These are phyloP conservation scores for Heliornis fulica DNA, from an alignment of 2,113 vertebrate genomes.

Conservation along the genomic window DNA sequence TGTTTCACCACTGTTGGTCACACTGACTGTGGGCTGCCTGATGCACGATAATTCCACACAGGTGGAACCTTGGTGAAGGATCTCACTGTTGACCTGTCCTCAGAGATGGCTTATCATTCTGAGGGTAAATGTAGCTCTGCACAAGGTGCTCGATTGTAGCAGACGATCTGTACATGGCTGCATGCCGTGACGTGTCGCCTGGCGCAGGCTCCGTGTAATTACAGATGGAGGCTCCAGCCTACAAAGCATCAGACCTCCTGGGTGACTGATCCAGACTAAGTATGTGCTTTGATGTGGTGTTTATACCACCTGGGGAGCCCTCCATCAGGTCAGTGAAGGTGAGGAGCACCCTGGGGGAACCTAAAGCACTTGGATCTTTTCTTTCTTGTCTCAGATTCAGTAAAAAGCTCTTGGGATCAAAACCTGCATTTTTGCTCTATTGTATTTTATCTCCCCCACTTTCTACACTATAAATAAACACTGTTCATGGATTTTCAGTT, in stretches of 20 bases:
- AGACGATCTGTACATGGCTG: fast-evolving
- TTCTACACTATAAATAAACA: neutral
- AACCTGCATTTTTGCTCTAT: neutral
- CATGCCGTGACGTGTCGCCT: fast-evolving
- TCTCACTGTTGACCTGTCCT: neutral
- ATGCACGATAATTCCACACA: fast-evolving
- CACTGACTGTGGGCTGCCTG: neutral
- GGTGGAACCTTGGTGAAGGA: neutral
- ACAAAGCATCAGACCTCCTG: neutral
- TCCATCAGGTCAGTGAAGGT: neutral
- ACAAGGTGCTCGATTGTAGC: neutral
- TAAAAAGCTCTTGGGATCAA: neutral
- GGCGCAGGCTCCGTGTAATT: neutral
- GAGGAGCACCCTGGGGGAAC: neutral
- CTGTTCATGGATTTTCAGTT: neutral
- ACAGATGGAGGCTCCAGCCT: neutral
- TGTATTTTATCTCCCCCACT: neutral
- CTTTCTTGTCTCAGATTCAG: neutral
- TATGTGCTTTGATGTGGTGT: neutral
- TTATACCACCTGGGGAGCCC: neutral
- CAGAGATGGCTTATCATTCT: neutral
- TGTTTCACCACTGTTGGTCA: neutral
- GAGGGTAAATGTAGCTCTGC: neutral
- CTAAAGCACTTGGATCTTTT: neutral
- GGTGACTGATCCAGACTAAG: neutral